These are phyloP conservation scores for Pachyseris speciosa DNA, from an alignment of 64 coral and sea anemone species.

Conservation along the genomic window DNA sequence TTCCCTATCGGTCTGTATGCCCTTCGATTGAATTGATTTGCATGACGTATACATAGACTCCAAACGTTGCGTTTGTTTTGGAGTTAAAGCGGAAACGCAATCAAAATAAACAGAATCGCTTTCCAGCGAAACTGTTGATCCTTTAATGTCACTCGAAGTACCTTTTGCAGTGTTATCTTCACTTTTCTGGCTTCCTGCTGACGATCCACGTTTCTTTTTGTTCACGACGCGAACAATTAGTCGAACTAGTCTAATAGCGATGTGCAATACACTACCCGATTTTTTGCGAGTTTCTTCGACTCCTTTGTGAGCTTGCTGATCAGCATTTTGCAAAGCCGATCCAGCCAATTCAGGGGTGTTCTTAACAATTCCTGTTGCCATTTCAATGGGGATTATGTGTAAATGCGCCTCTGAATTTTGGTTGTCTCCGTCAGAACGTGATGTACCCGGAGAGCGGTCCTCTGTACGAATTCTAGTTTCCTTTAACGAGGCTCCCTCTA, in stretches of 20 bases:
- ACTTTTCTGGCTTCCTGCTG: neutral
- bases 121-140: constrained; percentile 16
- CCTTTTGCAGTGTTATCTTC: constrained; percentile 4
- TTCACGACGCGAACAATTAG: constrained; percentile 68
- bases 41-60: neutral
- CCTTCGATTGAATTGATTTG: neutral
- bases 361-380: constrained; percentile 29
- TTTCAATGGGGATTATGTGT: neutral
- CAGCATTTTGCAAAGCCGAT: constrained; percentile 16
- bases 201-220: constrained; percentile 55
- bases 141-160: constrained; percentile 6
- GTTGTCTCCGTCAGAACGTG: neutral
- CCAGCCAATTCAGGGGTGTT: constrained; percentile 23
- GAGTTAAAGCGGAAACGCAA: constrained; percentile 33
- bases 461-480: neutral
- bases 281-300: constrained; percentile 66
- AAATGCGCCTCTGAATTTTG: neutral
- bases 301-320: constrained; percentile 65
- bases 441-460: neutral
- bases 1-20: constrained; percentile 4
- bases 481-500: neutral
- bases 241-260: constrained; percentile 82
- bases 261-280: constrained; percentile 84
- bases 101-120: constrained; percentile 43
- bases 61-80: constrained; percentile 7